Evolutionary conservation across 2,113 vertebrate species (phyloP).

Genomic region (Dasyurus viverrinus): DNA sequence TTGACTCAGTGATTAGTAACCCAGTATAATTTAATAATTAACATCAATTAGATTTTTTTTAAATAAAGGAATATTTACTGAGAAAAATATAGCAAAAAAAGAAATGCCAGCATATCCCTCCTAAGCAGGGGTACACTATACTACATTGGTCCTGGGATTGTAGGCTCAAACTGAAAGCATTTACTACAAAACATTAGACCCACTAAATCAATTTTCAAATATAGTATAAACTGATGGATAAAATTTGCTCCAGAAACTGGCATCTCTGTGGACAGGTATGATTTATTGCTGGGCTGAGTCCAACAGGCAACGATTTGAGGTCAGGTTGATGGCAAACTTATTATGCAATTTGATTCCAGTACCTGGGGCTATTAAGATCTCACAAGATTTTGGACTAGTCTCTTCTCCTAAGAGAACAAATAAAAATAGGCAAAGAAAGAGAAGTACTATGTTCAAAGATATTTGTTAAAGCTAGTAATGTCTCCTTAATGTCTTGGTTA

Average conservation of each 20-base stretch:
- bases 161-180: not conserved
- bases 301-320: too few species aligned
- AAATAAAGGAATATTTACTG: not conserved
- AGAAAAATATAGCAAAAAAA: not conserved
- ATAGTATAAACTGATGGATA: not conserved
- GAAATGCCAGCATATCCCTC: not conserved
- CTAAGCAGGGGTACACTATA: not conserved
- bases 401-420: too few species aligned
- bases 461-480: not conserved
- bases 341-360: too few species aligned
- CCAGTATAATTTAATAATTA: not conserved
- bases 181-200: not conserved
- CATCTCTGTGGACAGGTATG: not conserved
- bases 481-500: not conserved
- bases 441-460: not conserved
- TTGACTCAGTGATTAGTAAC: not conserved
- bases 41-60: not conserved
- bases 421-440: not conserved
- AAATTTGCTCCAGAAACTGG: not conserved
- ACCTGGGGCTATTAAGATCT: not conserved
- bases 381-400: not conserved
- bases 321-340: too few species aligned
- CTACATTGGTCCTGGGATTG: not conserved
- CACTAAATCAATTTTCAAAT: not conserved
- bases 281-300: not conserved